These are phyloP conservation scores for Listronotus oregonensis DNA, from an alignment of 1,140 invertebrate species.

Conservation along the genomic window DNA sequence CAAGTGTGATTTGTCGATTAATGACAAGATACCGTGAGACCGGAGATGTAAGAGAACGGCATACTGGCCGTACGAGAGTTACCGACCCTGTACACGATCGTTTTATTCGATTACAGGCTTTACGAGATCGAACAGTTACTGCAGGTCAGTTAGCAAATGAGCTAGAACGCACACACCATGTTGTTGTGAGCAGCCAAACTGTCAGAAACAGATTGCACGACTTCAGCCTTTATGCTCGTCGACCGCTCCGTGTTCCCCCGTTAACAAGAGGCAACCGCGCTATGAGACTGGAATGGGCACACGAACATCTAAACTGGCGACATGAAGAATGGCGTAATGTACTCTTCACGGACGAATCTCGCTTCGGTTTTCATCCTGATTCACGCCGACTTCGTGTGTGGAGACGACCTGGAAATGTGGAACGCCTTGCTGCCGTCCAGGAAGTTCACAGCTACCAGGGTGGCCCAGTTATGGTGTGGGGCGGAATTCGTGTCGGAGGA, in stretches of 20 bases:
- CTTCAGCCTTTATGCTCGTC: neutral
- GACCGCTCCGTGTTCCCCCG: constrained; percentile 8
- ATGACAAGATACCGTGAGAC: constrained; percentile 11
- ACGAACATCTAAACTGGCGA: neutral
- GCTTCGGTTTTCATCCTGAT: neutral
- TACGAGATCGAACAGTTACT: constrained; percentile 3
- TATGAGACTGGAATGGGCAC: constrained; percentile 3
- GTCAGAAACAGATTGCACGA: neutral
- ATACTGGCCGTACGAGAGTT: constrained; percentile 1
- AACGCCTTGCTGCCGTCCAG: constrained; percentile 4
- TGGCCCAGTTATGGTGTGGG: constrained; percentile 5
- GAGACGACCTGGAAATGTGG: constrained; percentile 5
- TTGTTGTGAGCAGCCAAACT: constrained; percentile 7
- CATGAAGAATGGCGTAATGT: constrained; percentile 5
- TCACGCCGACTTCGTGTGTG: constrained; percentile 2
- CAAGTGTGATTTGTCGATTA: neutral
- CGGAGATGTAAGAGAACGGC: neutral
- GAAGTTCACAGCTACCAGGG: neutral
- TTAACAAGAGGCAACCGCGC: constrained; percentile 4
- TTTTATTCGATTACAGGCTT: constrained; percentile 5
- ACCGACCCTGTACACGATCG: neutral
- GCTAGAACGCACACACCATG: constrained; percentile 3
- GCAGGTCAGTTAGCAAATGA: constrained; percentile 11
- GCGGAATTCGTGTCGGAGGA: constrained; percentile 4
- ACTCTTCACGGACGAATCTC: constrained; percentile 1